phyloP scores from a whole-genome alignment of 2,113 vertebrate genomes.

The Circaetus gallicus region DNA sequence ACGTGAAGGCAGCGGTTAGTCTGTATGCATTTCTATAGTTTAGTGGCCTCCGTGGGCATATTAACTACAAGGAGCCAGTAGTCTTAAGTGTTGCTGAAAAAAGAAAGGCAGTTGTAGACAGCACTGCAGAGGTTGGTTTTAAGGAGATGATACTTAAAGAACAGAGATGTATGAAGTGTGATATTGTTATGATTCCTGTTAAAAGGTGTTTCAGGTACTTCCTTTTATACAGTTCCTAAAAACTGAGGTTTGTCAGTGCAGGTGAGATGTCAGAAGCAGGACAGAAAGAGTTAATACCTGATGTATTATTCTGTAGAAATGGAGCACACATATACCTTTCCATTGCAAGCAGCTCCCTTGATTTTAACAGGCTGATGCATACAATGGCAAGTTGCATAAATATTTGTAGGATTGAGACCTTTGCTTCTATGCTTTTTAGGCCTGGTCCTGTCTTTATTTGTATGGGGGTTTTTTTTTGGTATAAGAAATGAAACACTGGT shows the following conservation, averaged over 20 bases:
- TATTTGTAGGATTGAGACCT: neutral
- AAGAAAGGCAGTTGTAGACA: neutral
- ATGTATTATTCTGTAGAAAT: neutral
- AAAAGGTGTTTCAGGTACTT: neutral
- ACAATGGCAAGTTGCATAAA: neutral
- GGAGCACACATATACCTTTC: neutral
- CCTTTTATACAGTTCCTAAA: neutral
- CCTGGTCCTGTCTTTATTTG: neutral
- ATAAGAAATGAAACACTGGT: neutral
- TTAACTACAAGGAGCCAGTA: neutral
- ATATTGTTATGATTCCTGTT: neutral
- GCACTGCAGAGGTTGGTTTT: neutral
- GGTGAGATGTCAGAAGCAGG: neutral
- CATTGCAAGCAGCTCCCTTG: neutral
- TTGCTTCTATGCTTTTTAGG: neutral
- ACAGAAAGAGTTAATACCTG: neutral
- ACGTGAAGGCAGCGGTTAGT: neutral
- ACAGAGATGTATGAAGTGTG: neutral
- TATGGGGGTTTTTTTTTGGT: neutral
- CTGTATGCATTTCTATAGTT: neutral
- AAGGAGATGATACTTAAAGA: neutral
- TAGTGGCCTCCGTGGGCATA: neutral
- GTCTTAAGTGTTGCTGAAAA: neutral
- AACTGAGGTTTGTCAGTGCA: neutral
- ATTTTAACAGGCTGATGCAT: neutral